Evolutionary conservation across 2,888 invertebrate genomes (phyloP).

Genomic region (Amblyjoppa fuscipennis): DNA sequence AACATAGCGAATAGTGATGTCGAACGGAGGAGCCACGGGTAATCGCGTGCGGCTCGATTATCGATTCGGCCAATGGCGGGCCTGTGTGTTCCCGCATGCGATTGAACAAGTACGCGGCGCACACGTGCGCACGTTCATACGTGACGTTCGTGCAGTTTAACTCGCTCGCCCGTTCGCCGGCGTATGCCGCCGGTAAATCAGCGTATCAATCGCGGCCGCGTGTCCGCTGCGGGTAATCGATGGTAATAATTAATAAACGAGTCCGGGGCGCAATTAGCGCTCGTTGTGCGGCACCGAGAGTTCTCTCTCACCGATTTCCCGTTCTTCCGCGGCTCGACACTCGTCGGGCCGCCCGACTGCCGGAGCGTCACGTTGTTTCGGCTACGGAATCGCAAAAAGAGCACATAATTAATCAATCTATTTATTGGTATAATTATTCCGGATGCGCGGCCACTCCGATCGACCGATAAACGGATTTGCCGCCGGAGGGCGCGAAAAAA

Average conservation of each 20-base stretch:
- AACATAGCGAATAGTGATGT: constrained; percentile 23
- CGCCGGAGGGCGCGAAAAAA: too few relatives aligned
- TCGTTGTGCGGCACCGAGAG: neutral
- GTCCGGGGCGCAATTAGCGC: constrained; percentile 64
- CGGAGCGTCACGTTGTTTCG: neutral
- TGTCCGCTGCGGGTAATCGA: constrained; percentile 64
- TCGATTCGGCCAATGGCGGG: constrained; percentile 59
- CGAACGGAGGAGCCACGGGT: constrained; percentile 27
- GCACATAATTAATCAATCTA: constrained; percentile 8
- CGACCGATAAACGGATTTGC: neutral
- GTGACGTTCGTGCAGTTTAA: constrained; percentile 50
- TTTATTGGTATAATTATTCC: neutral
- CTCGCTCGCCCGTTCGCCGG: constrained; percentile 34
- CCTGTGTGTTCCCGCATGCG: constrained; percentile 44
- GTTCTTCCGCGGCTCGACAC: constrained; percentile 63
- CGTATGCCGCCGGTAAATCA: constrained; percentile 64
- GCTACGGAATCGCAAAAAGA: neutral
- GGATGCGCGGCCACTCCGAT: neutral
- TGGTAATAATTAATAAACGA: constrained; percentile 70
- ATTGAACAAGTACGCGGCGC: neutral
- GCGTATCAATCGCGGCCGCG: constrained; percentile 66
- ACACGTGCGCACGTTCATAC: neutral
- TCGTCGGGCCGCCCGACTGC: neutral
- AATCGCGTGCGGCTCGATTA: constrained; percentile 64
- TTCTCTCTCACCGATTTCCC: constrained; percentile 52